Conservation (phyloP, 2,113 vertebrate genomes). For the Suncus etruscus region DNA sequence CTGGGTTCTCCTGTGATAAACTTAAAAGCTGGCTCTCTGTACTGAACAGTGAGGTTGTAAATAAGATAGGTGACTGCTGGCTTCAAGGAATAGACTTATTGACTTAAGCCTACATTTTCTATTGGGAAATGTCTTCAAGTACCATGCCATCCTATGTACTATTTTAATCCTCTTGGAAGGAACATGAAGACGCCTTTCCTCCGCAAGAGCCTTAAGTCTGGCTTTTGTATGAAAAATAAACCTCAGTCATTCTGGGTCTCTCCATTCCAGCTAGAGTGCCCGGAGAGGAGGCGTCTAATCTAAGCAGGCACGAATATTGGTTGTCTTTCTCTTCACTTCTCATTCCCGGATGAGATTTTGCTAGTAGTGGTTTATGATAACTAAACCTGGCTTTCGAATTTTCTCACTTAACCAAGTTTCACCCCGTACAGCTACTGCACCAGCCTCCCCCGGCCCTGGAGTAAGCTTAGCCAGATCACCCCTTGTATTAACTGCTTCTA, state of each 20-base stretch:
- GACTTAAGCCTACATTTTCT: background rate
- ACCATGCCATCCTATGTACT: background rate
- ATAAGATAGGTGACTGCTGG: constrained; percentile 24
- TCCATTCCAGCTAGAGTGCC: background rate
- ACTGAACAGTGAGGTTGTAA: background rate
- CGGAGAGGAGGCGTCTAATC: background rate
- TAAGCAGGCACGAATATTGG: constrained; percentile 48
- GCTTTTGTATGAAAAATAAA: constrained; percentile 50
- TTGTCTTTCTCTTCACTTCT: constrained; percentile 47
- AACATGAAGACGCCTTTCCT: constrained; percentile 6
- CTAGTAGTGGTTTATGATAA: constrained; percentile 17
- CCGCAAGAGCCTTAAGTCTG: constrained; percentile 39
- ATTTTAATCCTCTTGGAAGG: constrained; percentile 24
- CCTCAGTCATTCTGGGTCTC: constrained; percentile 50
- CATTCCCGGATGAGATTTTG: background rate
- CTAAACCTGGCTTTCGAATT: constrained; percentile 44
- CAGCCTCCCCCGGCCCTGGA: constrained; percentile 45
- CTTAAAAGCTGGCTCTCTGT: background rate
- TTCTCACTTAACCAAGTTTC: background rate
- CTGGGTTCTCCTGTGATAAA: background rate
- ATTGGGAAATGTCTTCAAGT: background rate
- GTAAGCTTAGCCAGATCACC: background rate
- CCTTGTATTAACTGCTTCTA: constrained; percentile 17
- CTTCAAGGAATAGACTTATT: background rate
- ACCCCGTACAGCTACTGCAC: constrained; percentile 18